These are phyloP conservation scores for Caenorhabditis sp. DNA, from an alignment of 2,888 invertebrate species.

Conservation along the genomic window DNA sequence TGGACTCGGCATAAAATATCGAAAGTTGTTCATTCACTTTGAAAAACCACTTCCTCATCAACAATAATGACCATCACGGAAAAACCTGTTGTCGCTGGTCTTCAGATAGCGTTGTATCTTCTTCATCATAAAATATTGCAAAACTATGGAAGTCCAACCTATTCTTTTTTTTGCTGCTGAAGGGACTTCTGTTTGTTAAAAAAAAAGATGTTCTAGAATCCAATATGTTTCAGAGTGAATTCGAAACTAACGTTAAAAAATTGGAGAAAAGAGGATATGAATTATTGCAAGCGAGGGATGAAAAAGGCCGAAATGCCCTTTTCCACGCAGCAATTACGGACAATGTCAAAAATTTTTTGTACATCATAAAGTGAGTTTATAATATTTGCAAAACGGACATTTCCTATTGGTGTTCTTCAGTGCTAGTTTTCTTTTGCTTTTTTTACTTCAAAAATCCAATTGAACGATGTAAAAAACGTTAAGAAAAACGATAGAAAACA, in stretches of 20 bases:
- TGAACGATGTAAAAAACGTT: no score
- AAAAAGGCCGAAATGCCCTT: constrained; percentile 57
- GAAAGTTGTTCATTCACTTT: no score
- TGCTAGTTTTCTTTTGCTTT: no score
- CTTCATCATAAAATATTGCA: no score
- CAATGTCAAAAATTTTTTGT: constrained; percentile 59
- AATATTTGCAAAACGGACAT: background rate
- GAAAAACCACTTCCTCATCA: no score
- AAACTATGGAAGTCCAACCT: constrained; percentile 31
- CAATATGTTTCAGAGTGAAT: no score
- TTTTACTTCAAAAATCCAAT: no score
- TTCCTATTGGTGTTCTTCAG: background rate
- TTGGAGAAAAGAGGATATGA: constrained; percentile 32
- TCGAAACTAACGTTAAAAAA: constrained; percentile 16
- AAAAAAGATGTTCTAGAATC: background rate
- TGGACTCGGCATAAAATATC: no score
- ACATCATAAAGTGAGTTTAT: constrained; percentile 54
- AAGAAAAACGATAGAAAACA: no score
- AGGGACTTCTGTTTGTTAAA: background rate
- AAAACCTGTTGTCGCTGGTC: no score
- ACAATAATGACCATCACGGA: no score
- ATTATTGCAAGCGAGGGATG: constrained; percentile 40
- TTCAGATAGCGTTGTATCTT: no score
- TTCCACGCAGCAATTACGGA: constrained; percentile 66
- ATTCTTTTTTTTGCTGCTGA: constrained; percentile 52